Evolutionary conservation across 1,140 invertebrate genomes (phyloP), one percentile per base, ranked within the genome.

Genomic region (Drosophila micromelanica): DNA sequence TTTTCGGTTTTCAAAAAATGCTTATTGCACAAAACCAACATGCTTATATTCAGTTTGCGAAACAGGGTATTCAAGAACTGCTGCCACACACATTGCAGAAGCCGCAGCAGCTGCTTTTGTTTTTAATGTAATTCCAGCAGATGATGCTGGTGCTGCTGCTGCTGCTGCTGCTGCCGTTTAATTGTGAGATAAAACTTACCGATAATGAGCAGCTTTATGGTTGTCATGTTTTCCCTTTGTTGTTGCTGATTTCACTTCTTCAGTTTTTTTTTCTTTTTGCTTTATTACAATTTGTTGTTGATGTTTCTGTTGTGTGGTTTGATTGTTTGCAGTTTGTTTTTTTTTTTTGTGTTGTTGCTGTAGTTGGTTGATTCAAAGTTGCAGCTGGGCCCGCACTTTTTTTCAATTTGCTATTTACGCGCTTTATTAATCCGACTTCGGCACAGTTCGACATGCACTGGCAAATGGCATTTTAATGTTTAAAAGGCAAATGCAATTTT

Each of bases 151-250:
- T n/a, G n/a, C 51, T 35, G 43, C 54, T 43, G 54, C 45, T 46
- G 43, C 32, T n/a, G 48, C 15, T 20, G 52, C 43, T 71, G 45
- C 42, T 70, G 60, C 70, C 73, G 68, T 84, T 91, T 91, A 91
- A 91, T 91, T 91, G 90, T 76, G 82, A 85, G 82, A 90, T 90
- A 87, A 91, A 91, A 91, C 90, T 91, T 86, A 91, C 90, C 90
- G 76, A 91, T 91, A 91, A 91, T 91, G 80, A 91, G 81, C 74
- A 91, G 85, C 81, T 90, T 91, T 76, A 91, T 87, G 90, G 90
- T 75, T 62, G 75, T 69, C 85, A 91, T 87, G 75, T 82, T 91
- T 67, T 65, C 45, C 59, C 46, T 59, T 49, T 73, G 55, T 45
- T 65, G 67, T 73, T 56, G 67, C 54, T 69, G 57, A 42, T 45